Evolutionary conservation across 2,113 vertebrate genomes (phyloP).

Genomic region (Pelecanoides urinatrix): DNA sequence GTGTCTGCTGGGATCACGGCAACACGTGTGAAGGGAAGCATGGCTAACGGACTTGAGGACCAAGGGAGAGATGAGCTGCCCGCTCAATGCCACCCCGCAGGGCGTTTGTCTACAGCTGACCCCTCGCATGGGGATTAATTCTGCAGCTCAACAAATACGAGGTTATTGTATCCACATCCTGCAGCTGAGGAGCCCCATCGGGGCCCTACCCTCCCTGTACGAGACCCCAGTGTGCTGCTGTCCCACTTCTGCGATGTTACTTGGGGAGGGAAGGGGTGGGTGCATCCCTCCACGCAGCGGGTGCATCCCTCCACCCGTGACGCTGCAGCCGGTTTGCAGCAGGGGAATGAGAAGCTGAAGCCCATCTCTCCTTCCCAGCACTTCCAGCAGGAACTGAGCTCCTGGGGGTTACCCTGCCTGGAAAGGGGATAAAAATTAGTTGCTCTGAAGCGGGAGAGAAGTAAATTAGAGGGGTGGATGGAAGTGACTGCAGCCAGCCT

Average conservation of each 20-base stretch:
- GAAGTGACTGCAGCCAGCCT: background rate
- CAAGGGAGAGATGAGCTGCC: background rate
- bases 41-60: background rate
- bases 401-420: background rate
- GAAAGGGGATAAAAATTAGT: background rate
- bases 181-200: background rate
- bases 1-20: background rate
- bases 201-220: background rate
- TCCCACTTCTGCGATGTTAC: rapidly evolving
- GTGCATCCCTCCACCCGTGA: rapidly evolving
- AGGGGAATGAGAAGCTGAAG: background rate
- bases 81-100: rapidly evolving
- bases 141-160: background rate
- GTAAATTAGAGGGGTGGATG: background rate
- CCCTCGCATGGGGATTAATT: rapidly evolving
- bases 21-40: rapidly evolving
- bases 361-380: background rate
- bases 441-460: background rate
- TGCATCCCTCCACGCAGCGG: rapidly evolving
- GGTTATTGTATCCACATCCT: background rate
- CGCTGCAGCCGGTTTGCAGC: background rate
- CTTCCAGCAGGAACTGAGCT: background rate
- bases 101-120: background rate
- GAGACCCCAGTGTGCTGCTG: rapidly evolving
- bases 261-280: rapidly evolving